Evolutionary conservation across 1,140 invertebrate species (phyloP).

Genomic region (Lepidurus couesii): DNA sequence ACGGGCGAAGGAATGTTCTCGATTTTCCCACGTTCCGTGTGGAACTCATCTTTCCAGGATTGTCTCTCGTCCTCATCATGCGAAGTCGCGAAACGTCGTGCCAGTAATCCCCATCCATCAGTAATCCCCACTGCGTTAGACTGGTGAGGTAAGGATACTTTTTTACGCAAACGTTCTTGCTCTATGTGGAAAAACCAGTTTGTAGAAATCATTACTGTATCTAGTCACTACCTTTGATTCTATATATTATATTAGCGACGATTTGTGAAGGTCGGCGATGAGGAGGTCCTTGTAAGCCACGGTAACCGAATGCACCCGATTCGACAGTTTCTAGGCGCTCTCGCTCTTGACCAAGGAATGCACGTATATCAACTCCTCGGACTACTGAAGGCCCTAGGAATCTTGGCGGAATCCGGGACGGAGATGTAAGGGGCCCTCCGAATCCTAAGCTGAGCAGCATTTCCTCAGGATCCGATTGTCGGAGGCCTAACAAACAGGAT

Average conservation of each 20-base stretch:
- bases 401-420: constrained; percentile 20
- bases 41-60: too few species aligned
- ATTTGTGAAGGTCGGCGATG: background rate
- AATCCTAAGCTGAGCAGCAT: constrained; percentile 18
- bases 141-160: background rate
- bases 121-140: too few species aligned
- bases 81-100: background rate
- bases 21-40: too few species aligned
- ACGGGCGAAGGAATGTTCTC: background rate
- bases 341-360: constrained; percentile 20
- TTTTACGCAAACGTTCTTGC: background rate
- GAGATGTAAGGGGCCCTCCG: constrained; percentile 4
- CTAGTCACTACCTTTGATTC: background rate
- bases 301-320: constrained; percentile 20
- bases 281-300: constrained; percentile 17
- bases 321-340: constrained; percentile 19
- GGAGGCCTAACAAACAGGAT: background rate
- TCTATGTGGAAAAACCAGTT: background rate
- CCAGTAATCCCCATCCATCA: background rate
- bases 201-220: background rate
- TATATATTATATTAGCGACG: background rate
- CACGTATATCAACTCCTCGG: constrained; percentile 13
- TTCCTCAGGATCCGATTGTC: constrained; percentile 28
- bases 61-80: too few species aligned
- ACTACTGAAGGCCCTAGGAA: constrained; percentile 23